A percentile compares a stretch with the other conserved stretches of the same genome.
phyloP scores from a whole-genome alignment of 2,888 invertebrate genomes.

The Antheraea assamensis region DNA sequence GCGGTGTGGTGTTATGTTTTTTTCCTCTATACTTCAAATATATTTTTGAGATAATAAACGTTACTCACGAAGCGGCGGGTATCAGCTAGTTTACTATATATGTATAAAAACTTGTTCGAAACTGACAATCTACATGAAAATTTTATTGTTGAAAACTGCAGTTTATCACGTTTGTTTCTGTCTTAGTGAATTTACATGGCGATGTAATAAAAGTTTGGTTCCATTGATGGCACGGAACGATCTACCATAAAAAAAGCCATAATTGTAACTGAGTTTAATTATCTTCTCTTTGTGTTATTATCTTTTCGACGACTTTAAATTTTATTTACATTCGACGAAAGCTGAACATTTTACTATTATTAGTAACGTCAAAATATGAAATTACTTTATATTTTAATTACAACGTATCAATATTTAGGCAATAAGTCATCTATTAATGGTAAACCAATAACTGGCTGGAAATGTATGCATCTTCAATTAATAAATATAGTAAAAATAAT shows the following conservation, averaged over 20 bases:
- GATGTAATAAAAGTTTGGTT: slow-evolving; percentile 45
- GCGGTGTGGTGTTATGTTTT: too few species aligned
- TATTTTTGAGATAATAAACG: too few species aligned
- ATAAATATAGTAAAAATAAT: neutral
- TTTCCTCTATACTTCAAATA: too few species aligned
- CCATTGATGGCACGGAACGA: slow-evolving; percentile 40
- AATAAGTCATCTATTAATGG: neutral
- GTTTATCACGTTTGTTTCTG: slow-evolving; percentile 26
- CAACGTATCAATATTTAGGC: neutral
- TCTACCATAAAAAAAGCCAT: slow-evolving; percentile 49
- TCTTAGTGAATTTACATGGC: slow-evolving; percentile 40
- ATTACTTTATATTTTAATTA: too few species aligned
- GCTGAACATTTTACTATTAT: neutral
- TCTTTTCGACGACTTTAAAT: slow-evolving; percentile 16
- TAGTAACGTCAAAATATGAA: neutral
- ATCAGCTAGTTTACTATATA: too few species aligned
- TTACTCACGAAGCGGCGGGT: too few species aligned
- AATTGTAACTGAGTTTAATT: slow-evolving; percentile 33
- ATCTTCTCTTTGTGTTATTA: slow-evolving; percentile 22
- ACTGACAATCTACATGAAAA: neutral
- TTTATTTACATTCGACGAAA: slow-evolving; percentile 12
- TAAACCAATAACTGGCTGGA: neutral
- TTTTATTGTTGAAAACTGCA: neutral
- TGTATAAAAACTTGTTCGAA: neutral
- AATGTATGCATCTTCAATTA: neutral